Evolutionary conservation across 2,113 vertebrate species (phyloP), one percentile per base, ranked within the genome.

Genomic region (Sinosuthora webbiana): DNA sequence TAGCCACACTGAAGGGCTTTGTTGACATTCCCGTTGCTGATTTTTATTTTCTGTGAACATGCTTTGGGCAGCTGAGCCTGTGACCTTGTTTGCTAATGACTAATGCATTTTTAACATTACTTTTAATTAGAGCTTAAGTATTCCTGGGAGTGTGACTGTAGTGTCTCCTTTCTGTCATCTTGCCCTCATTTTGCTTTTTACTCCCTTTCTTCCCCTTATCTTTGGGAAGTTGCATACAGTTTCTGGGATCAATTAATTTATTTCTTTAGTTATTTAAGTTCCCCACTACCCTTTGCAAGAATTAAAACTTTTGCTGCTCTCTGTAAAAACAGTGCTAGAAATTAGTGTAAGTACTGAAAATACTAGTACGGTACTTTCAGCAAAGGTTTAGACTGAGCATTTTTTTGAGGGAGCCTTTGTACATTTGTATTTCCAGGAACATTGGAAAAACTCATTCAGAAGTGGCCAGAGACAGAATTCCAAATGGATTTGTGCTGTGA

Each of bases 41-140:
- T 75, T 92, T 90, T 57, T 35, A 11, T 63, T 83, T 59, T 73
- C 35, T 30, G 39, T n/a, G 71, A 37, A 11, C 53, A 9, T 13
- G 57, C 83, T 82, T 65, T 69, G 77, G 85, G 56, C 63, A 49
- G 78, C 86, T 67, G 47, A 22, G 52, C 65, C 35, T 59, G 11
- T 23, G 63, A 74, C 94, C 84, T 90, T 95, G 79, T 63, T 81
- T 90, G 81, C 44, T 93, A 94, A 89, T 57, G 78, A 94, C 91
- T 63, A 14, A 77, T 89, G 83, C 31, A 49, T 95, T 92, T 97
- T 96, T 95, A 96, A 93, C 80, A 77, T 75, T 68, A 52, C 87
- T 94, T 96, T 92, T 93, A 95, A 91, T 97, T 96, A 93, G 94
- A 83, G 68, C 33, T 85, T 67, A 86, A 78, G 63, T 31, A 37